These are phyloP conservation scores for Saturnia pavonia DNA, from an alignment of 2,888 invertebrate genomes.

Conservation along the genomic window DNA sequence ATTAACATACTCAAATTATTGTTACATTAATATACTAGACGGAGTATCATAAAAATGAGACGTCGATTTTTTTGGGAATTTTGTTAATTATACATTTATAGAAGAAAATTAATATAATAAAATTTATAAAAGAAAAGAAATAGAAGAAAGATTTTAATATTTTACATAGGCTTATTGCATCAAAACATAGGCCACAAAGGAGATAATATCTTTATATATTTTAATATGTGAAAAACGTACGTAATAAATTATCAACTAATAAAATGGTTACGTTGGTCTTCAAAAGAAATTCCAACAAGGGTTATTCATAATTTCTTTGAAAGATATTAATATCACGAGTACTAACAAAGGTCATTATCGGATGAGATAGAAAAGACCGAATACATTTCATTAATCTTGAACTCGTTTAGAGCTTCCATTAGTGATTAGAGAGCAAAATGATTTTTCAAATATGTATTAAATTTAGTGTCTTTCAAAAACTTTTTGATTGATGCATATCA, in stretches of 20 bases:
- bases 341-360: conserved; percentile 20
- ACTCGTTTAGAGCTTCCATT: conserved; percentile 17
- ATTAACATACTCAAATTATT: too few relatives aligned
- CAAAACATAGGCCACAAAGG: not conserved
- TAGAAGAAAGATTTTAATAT: not conserved
- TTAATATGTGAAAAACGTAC: not conserved
- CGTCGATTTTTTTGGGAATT: too few relatives aligned
- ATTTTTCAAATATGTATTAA: conserved; percentile 7
- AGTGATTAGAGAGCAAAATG: conserved; percentile 14
- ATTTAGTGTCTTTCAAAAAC: conserved; percentile 6
- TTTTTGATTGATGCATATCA: conserved; percentile 1
- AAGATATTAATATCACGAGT: conserved; percentile 15
- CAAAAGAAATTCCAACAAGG: conserved; percentile 25
- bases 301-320: conserved; percentile 25
- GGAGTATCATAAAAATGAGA: too few relatives aligned
- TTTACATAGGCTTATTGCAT: not conserved
- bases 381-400: conserved; percentile 20
- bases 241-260: conserved; percentile 6
- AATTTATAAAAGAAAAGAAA: too few relatives aligned
- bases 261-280: conserved; percentile 16
- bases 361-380: conserved; percentile 17
- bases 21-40: too few relatives aligned
- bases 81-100: too few relatives aligned
- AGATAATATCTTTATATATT: not conserved
- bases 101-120: too few relatives aligned